Evolutionary conservation across 1,140 invertebrate species (phyloP).

Genomic region (Teleogryllus occipitalis): DNA sequence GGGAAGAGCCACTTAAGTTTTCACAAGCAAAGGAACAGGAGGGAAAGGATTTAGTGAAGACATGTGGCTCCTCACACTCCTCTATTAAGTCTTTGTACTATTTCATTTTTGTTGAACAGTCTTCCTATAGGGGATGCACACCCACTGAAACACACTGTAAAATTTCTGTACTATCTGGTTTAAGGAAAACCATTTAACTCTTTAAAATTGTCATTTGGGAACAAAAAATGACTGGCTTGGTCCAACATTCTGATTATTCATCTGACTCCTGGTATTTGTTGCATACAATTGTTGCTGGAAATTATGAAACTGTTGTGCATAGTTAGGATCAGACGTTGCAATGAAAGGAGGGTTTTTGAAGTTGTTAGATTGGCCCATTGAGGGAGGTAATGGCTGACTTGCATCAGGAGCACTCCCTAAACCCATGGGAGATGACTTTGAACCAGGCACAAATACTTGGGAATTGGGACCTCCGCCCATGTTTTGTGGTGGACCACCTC

Average conservation of each 20-base stretch:
- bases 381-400: slow-evolving; percentile 65
- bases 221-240: slow-evolving; percentile 23
- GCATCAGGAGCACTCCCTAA: slow-evolving; percentile 44
- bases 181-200: too few relatives aligned
- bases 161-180: too few relatives aligned
- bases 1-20: too few relatives aligned
- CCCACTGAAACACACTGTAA: too few relatives aligned
- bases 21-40: too few relatives aligned
- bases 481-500: slow-evolving; percentile 24
- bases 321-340: slow-evolving; percentile 79
- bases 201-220: slow-evolving; percentile 18
- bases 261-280: slow-evolving; percentile 62
- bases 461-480: slow-evolving; percentile 29
- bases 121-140: too few relatives aligned
- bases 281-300: slow-evolving; percentile 92
- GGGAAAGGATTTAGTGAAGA: too few relatives aligned
- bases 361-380: slow-evolving; percentile 63
- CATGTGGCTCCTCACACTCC: too few relatives aligned
- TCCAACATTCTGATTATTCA: slow-evolving; percentile 20
- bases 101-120: too few relatives aligned
- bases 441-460: slow-evolving; percentile 28
- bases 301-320: slow-evolving; percentile 90
- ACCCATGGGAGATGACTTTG: slow-evolving; percentile 30
- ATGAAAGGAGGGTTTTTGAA: slow-evolving; percentile 75
- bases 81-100: too few relatives aligned